Evolutionary conservation across 2,888 invertebrate species (phyloP).

Genomic region (Glomeris marginata): DNA sequence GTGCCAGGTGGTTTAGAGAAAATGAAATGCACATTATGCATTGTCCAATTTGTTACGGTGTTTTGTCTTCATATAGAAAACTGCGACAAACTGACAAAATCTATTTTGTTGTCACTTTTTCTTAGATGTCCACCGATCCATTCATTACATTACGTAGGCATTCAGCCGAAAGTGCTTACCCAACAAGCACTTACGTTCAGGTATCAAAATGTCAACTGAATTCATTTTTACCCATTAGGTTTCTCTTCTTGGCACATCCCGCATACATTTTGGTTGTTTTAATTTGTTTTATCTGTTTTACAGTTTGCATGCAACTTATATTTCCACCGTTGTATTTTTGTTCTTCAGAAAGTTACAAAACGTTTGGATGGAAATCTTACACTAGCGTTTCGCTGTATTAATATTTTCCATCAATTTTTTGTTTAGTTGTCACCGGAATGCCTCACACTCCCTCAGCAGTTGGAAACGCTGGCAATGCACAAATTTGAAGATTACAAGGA

Average conservation of each 20-base stretch:
- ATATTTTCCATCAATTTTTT: not conserved
- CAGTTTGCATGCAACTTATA: no score
- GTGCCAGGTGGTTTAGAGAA: no score
- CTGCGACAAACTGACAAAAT: not conserved
- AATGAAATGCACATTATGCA: no score
- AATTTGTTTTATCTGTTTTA: not conserved
- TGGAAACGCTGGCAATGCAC: constrained; percentile 33
- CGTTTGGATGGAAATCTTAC: not conserved
- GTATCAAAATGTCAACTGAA: constrained; percentile 1
- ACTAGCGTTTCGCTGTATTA: not conserved
- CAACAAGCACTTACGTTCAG: constrained; percentile 10
- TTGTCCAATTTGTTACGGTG: no score
- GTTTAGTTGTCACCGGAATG: constrained; percentile 18
- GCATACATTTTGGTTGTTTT: constrained; percentile 4
- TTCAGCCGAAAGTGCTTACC: constrained; percentile 11
- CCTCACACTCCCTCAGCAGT: constrained; percentile 25
- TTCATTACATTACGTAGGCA: constrained; percentile 13
- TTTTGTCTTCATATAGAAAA: no score
- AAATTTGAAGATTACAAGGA: constrained; percentile 15
- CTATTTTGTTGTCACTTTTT: constrained; percentile 8
- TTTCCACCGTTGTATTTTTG: no score
- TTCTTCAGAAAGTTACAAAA: no score
- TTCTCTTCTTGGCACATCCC: not conserved
- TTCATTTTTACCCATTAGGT: no score
- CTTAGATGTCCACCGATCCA: constrained; percentile 12